Base-by-base conservation (phyloP, 2,888 invertebrate species). In the Cantharis rufa region DNA sequence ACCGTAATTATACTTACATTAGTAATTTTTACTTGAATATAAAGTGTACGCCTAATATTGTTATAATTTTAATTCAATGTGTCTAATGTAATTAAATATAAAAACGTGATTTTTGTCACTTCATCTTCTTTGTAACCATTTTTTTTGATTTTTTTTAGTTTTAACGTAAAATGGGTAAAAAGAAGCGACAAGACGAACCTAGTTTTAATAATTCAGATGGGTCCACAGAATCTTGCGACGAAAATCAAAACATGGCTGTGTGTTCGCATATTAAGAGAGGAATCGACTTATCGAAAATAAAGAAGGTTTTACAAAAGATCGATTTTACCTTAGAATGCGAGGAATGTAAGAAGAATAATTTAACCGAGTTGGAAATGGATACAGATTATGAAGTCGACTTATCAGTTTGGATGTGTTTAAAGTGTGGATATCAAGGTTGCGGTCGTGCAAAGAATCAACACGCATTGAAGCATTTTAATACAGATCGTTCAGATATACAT, bases 351-450 rank as follows among this genome's bases (percentile, higher is more conserved):
- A 82, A 80, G 48, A 76, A 76, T 21, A 32, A 28, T 16, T 62
- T 10, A 73, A 81, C 16, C 70, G 81, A 69, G 10, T 72, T 80
- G 10, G 86, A 86, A 63, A 81, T 83, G 75, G 81, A 83, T 48
- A 79, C 81, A 10, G 85, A 85, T 78, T 88, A 87, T 72, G 90
- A 90, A 80, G 88, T 88, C 69, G 91, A 91, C 81, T 85, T 87
- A 70, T 89, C 89, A 0, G 86, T 94, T 78, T 95, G 95, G 94
- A 90, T 96, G 88, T 97, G 96, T 85, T 88, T 96, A 78, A 92
- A 93, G 80, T 97, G 96, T 87, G 96, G 95, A 2, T 89, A 93
- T 80, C 93, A 94, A 84, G 90, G 93, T 18, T 96, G 96, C 86
- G 95, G 94, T 2, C 90, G 93, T 70, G 89, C 90, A 5, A 89